Percentiles rank a stretch among this genome's conserved stretches.
phyloP scores from a whole-genome alignment of 2,888 invertebrate genomes.

The Trachelus iudaicus region DNA sequence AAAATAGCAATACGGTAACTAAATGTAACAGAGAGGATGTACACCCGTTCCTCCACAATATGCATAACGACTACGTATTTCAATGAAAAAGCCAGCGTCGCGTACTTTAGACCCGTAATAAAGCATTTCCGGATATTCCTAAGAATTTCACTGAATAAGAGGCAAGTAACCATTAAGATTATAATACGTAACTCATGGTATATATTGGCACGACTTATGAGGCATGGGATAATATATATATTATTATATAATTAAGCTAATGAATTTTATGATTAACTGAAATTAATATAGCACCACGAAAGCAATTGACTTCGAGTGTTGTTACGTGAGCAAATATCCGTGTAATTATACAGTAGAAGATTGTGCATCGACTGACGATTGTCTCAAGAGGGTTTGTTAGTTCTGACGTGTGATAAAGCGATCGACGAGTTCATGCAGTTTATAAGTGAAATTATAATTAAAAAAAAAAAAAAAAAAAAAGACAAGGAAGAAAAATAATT shows the following conservation, averaged over 20 bases:
- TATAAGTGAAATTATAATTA: background rate
- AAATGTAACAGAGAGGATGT: background rate
- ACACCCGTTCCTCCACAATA: background rate
- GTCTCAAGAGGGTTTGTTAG: background rate
- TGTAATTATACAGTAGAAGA: background rate
- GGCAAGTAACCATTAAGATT: background rate
- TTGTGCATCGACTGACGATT: background rate
- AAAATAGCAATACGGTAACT: background rate
- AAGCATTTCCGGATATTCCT: background rate
- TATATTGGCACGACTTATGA: background rate
- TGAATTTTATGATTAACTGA: background rate
- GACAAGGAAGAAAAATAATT: background rate
- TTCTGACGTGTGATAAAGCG: background rate
- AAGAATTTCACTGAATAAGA: background rate
- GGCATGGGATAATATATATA: background rate
- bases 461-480: background rate
- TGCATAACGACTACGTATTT: background rate
- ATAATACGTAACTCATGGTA: background rate
- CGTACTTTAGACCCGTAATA: background rate
- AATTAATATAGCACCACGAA: background rate
- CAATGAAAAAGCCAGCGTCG: background rate
- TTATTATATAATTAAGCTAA: background rate
- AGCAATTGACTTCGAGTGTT: background rate
- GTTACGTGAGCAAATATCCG: background rate
- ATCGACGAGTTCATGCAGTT: background rate